These are phyloP conservation scores for Clamator glandarius DNA, from an alignment of 2,797 vertebrate species.

Conservation along the genomic window DNA sequence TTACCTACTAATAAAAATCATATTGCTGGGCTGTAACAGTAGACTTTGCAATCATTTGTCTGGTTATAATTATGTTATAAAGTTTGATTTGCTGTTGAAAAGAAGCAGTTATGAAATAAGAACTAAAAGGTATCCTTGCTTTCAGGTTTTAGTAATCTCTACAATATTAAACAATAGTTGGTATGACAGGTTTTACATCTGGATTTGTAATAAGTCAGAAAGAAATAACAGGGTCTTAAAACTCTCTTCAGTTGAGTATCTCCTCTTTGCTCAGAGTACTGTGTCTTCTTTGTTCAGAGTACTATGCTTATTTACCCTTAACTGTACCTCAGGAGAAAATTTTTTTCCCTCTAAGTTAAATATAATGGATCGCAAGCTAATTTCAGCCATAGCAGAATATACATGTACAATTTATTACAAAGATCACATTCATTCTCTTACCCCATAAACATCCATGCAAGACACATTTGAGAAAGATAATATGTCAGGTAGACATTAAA, in stretches of 20 bases:
- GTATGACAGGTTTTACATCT: neutral
- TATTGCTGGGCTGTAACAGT: neutral
- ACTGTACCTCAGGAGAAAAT: neutral
- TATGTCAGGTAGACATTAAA: neutral
- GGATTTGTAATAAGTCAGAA: neutral
- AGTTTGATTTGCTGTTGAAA: conserved; percentile 17
- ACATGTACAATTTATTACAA: neutral
- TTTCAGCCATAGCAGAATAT: neutral
- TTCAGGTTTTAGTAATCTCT: neutral
- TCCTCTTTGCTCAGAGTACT: neutral
- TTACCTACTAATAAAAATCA: conserved; percentile 19
- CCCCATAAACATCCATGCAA: neutral
- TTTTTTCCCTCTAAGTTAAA: neutral
- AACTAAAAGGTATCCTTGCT: neutral
- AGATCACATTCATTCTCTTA: neutral
- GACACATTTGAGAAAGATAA: neutral
- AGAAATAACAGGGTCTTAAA: neutral
- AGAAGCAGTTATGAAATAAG: neutral
- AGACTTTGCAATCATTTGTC: neutral
- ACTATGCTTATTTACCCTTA: neutral
- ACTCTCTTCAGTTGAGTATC: neutral
- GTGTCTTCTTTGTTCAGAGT: neutral
- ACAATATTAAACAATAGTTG: neutral
- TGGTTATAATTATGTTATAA: conserved; percentile 15
- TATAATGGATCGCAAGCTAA: neutral